These are phyloP conservation scores for Philereme vetulata DNA, from an alignment of 2,888 invertebrate species.

Conservation along the genomic window DNA sequence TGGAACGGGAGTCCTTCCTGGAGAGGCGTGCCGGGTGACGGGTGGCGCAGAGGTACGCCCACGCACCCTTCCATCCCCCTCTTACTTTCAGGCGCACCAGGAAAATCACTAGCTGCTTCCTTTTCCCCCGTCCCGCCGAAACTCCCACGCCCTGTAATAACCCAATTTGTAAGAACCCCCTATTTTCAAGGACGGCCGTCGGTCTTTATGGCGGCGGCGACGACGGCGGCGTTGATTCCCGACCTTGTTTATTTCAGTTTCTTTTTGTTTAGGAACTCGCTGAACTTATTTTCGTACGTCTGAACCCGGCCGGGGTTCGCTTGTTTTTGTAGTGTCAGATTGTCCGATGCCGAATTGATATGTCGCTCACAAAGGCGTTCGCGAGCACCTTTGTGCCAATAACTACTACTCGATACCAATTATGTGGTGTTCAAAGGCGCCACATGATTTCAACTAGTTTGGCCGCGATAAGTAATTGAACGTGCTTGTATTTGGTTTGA, in stretches of 20 bases:
- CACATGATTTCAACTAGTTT: conserved; percentile 57
- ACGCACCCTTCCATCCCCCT: conserved; percentile 63
- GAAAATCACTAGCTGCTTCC: conserved; percentile 46
- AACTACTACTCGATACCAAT: conserved; percentile 54
- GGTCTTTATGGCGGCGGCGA: conserved; percentile 83
- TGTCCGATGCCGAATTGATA: conserved; percentile 56
- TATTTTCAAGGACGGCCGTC: conserved; percentile 84
- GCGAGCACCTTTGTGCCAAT: conserved; percentile 47
- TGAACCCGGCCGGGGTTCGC: conserved; percentile 64
- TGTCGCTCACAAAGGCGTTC: conserved; percentile 52
- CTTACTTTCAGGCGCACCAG: conserved; percentile 39
- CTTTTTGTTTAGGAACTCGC: conserved; percentile 82
- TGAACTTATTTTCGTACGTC: conserved; percentile 78
- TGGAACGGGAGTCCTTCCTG: conserved; percentile 78
- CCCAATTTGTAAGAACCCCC: conserved; percentile 85
- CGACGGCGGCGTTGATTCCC: conserved; percentile 82
- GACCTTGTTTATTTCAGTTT: conserved; percentile 84
- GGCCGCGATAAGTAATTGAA: conserved; percentile 64
- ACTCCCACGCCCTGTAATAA: conserved; percentile 80
- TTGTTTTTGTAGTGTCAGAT: conserved; percentile 63
- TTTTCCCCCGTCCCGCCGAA: conserved; percentile 67
- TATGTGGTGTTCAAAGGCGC: conserved; percentile 60
- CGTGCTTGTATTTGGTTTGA: conserved; percentile 64
- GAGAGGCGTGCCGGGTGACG: conserved; percentile 77
- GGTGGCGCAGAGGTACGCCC: conserved; percentile 79